Evolutionary conservation across 2,113 vertebrate genomes (phyloP), one percentile per base, ranked within the genome.

Genomic region (Uria lomvia): DNA sequence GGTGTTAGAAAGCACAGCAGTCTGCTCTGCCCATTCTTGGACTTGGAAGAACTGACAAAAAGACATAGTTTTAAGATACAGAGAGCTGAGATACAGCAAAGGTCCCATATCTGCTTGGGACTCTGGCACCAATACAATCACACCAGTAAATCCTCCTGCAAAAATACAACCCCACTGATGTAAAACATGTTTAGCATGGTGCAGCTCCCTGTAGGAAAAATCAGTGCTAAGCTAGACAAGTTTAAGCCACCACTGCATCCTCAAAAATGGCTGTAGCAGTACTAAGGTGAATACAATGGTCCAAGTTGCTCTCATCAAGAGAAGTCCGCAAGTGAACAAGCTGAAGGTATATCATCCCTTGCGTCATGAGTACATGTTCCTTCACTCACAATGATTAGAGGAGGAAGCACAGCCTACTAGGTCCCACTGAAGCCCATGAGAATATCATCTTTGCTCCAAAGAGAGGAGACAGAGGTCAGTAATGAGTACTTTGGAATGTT

Each of bases 301-400:
- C 21, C 40, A 68, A 19, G 24, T 23, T 79, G 20, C 15, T 79
- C 30, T 76, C 18, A 50, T 27, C 38, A 75, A 74, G 52, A 75
- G 19, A 87, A 52, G 14, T 27, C 58, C 29, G 45, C 9, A 42
- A 85, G 21, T 40, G 30, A 56, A 36, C 6, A 72, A 70, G 17
- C 21, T 62, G 27, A 50, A 50, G 15, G 4, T 26, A 5, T n/a
- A 8, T 43, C 22, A 71, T 30, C 23, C 15, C 29, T 62, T 56
- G 12, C 12, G n/a, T 7, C 12, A 75, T 6, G 26, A 50, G 36
- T 21, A n/a, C 0, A 0, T 4, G 1, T 74, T 89, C 30, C 30
- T 77, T 83, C 26, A 59, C 22, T 63, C 60, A 62, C 50, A 73
- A 36, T 14, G 27, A 34, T 66, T 76, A 55, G 26, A 63, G 59